Percentiles rank a stretch among this genome's conserved stretches.
phyloP scores from a whole-genome alignment of 2,797 vertebrate genomes.

The Rhinatrema bivittatum region DNA sequence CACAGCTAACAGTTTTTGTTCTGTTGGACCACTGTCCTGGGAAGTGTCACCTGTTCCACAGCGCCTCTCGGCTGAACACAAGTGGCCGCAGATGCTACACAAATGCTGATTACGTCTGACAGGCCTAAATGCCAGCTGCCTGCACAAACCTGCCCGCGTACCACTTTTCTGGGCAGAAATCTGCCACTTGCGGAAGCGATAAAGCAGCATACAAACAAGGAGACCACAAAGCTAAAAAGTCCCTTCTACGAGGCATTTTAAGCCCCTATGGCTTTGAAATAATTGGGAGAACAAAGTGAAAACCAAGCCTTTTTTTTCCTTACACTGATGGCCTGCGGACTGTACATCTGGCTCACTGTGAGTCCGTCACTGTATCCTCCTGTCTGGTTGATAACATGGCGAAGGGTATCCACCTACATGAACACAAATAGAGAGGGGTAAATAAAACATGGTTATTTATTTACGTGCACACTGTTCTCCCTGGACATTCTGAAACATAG shows the following conservation, averaged over 20 bases:
- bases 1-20: neutral
- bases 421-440: neutral
- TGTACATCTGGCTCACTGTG: slow-evolving; percentile 98
- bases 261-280: slow-evolving; percentile 86
- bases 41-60: slow-evolving; percentile 80
- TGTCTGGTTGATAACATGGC: slow-evolving; percentile 99
- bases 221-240: slow-evolving; percentile 71
- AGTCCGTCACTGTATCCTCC: slow-evolving; percentile 98
- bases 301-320: slow-evolving; percentile 60
- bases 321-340: slow-evolving; percentile 99
- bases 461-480: too few species aligned
- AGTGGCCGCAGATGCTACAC: slow-evolving; percentile 76
- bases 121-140: slow-evolving; percentile 68
- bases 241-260: slow-evolving; percentile 74
- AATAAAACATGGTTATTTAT: neutral
- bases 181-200: slow-evolving; percentile 64
- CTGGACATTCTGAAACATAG: too few species aligned
- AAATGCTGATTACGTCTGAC: slow-evolving; percentile 76
- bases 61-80: slow-evolving; percentile 50
- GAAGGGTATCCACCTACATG: slow-evolving; percentile 98
- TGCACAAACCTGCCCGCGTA: slow-evolving; percentile 49
- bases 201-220: slow-evolving; percentile 73
- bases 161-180: slow-evolving; percentile 48
- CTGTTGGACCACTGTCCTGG: slow-evolving; percentile 7
- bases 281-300: slow-evolving; percentile 63